Conservation (phyloP, 2,888 invertebrate genomes). For the Zygothrica quintamaculata region DNA sequence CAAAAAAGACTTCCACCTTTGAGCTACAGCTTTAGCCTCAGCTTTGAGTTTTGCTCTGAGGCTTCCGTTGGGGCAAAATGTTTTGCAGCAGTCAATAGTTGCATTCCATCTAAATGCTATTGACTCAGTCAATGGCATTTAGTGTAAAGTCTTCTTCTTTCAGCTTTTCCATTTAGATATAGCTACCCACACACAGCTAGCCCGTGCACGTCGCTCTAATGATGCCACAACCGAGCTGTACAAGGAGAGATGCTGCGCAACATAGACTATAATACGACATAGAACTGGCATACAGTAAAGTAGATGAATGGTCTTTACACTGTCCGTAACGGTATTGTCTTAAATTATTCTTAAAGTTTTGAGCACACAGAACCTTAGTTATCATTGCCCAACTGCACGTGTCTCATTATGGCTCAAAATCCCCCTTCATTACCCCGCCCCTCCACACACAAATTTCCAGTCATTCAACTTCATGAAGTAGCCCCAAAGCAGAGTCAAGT, state of each 20-base stretch:
- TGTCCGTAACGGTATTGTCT: too few species aligned
- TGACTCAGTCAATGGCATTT: slow-evolving; percentile 55
- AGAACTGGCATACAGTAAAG: slow-evolving; percentile 37
- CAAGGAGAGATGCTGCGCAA: slow-evolving; percentile 44
- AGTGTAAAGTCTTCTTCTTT: slow-evolving; percentile 32
- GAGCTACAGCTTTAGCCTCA: too few species aligned
- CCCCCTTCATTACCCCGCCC: too few species aligned
- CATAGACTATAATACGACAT: slow-evolving; percentile 33
- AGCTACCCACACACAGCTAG: too few species aligned
- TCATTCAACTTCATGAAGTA: not conserved
- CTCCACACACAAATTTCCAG: slow-evolving; percentile 1
- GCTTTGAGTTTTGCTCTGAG: not conserved
- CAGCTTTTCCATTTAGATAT: too few species aligned
- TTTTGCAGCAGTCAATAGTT: slow-evolving; percentile 25
- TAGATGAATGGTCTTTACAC: slow-evolving; percentile 36
- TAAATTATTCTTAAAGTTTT: too few species aligned
- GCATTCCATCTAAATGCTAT: slow-evolving; percentile 33
- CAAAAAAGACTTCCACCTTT: not conserved
- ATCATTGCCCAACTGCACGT: too few species aligned
- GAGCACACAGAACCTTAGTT: too few species aligned
- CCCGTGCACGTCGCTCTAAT: too few species aligned
- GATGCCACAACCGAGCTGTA: slow-evolving; percentile 7
- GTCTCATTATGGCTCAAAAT: too few species aligned
- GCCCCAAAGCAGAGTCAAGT: not conserved
- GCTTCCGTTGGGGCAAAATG: slow-evolving; percentile 24